phyloP scores from a whole-genome alignment of 2,888 invertebrate species.

The Orthonevra nobilis region DNA sequence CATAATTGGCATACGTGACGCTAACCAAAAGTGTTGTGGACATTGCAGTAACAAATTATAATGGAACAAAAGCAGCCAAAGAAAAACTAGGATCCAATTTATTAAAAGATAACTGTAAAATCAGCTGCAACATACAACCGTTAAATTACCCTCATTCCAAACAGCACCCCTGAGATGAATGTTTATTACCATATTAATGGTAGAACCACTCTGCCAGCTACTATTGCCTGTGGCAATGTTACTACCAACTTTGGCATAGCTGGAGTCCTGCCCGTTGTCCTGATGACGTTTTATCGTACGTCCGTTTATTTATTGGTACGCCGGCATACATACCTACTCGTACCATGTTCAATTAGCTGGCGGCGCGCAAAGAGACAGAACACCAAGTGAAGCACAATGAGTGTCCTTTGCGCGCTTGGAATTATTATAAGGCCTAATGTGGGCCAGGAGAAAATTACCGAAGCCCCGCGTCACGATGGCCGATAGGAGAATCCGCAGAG shows the following conservation, averaged over 20 bases:
- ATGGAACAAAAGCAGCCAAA: conserved; percentile 1
- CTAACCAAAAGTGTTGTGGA: conserved; percentile 20
- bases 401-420: conserved; percentile 15
- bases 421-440: conserved; percentile 56
- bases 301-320: conserved; percentile 38
- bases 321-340: no score
- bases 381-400: not conserved
- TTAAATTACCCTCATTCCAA: conserved; percentile 69
- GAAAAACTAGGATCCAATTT: conserved; percentile 59
- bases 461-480: not conserved
- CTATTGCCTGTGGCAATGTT: not conserved
- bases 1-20: conserved; percentile 59
- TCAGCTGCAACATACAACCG: conserved; percentile 69
- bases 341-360: conserved; percentile 49
- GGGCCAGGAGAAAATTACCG: conserved; percentile 52
- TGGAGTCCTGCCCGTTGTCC: conserved; percentile 32
- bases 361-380: conserved; percentile 12
- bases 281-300: conserved; percentile 40
- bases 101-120: conserved; percentile 69
- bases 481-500: not conserved
- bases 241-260: not conserved
- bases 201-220: conserved; percentile 1
- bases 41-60: not conserved
- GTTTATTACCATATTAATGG: conserved; percentile 70
- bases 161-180: conserved; percentile 70